These are phyloP conservation scores for Osmerus mordax DNA, from an alignment of 2,113 vertebrate genomes.

Conservation along the genomic window DNA sequence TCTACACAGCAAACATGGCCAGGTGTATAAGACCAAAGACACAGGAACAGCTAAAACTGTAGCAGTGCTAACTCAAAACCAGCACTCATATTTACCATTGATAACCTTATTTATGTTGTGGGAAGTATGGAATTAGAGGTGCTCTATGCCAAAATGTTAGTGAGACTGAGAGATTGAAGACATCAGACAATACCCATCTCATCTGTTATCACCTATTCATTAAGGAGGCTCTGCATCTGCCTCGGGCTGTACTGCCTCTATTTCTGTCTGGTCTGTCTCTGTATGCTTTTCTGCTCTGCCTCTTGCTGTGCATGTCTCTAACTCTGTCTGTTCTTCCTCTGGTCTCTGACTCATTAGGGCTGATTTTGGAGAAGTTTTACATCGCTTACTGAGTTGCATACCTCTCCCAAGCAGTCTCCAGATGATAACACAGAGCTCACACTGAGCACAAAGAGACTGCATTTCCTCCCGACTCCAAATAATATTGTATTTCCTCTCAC, in stretches of 20 bases:
- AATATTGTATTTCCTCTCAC: constrained; percentile 60
- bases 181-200: neutral
- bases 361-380: too few species aligned
- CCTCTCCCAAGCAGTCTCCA: constrained; percentile 11
- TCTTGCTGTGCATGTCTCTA: neutral
- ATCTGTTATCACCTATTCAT: constrained; percentile 40
- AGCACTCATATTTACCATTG: too few species aligned
- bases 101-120: too few species aligned
- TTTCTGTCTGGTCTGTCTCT: neutral
- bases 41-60: too few species aligned
- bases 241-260: constrained; percentile 13
- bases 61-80: too few species aligned
- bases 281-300: constrained; percentile 2
- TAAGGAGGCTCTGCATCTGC: constrained; percentile 30
- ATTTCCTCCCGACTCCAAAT: constrained; percentile 57
- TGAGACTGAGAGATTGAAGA: neutral
- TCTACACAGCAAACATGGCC: neutral
- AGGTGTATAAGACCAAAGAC: neutral
- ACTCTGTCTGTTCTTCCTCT: neutral
- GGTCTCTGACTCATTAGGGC: too few species aligned
- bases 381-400: neutral
- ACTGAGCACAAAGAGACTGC: constrained; percentile 36
- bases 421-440: constrained; percentile 19
- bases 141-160: neutral
- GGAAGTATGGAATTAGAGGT: too few species aligned